Evolutionary conservation across 2,888 invertebrate genomes (phyloP).

Genomic region (Leptopilina drosophilae): DNA sequence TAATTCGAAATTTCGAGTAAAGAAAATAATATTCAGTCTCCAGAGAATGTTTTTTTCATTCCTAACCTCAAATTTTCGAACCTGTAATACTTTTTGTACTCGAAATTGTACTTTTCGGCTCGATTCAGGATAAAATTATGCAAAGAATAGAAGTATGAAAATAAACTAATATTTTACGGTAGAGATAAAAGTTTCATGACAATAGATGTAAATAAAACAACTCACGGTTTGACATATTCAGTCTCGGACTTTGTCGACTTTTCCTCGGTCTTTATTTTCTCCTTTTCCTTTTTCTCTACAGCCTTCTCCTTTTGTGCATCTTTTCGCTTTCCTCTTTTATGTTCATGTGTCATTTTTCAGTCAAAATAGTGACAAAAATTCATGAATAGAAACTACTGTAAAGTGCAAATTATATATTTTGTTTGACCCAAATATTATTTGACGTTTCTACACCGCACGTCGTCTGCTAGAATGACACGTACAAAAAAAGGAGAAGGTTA

Average conservation of each 20-base stretch:
- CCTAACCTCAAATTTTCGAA: too few relatives aligned
- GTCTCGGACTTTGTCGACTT: conserved; percentile 42
- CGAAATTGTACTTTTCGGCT: too few relatives aligned
- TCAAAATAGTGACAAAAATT: conserved; percentile 31
- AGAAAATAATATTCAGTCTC: too few relatives aligned
- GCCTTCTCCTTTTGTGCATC: conserved; percentile 58
- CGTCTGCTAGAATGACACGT: not conserved
- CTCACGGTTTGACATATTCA: conserved; percentile 58
- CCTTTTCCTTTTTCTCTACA: conserved; percentile 54
- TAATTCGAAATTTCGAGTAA: too few relatives aligned
- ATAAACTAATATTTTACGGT: not conserved
- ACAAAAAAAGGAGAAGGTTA: not conserved
- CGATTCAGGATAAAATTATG: not conserved
- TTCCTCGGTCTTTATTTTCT: conserved; percentile 55
- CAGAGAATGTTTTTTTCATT: too few relatives aligned
- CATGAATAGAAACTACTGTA: conserved; percentile 40
- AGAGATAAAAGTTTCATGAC: not conserved
- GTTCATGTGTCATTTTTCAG: conserved; percentile 64
- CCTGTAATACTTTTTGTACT: too few relatives aligned
- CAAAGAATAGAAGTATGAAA: not conserved
- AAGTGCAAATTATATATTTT: conserved; percentile 21
- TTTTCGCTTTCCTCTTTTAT: conserved; percentile 60
- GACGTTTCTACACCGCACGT: conserved; percentile 7
- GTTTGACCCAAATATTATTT: conserved; percentile 35
- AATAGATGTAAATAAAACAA: conserved; percentile 27